Conservation (phyloP, 2,797 vertebrate species). For the Mormyrops attenuatus region DNA sequence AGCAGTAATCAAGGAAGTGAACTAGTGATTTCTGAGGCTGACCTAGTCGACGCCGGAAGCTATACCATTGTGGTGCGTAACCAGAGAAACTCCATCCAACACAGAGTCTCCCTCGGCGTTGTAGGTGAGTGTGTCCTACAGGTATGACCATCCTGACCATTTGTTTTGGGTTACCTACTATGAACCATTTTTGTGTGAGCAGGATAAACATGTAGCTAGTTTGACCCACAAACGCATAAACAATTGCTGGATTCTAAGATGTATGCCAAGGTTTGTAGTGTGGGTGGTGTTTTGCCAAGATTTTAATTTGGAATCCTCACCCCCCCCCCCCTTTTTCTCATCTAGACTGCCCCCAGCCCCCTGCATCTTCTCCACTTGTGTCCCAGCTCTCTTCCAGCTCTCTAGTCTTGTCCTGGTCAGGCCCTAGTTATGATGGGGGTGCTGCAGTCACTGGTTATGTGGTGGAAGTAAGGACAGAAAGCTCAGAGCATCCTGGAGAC, state of each 20-base stretch:
- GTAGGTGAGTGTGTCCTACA: conserved; percentile 52
- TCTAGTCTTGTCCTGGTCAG: conserved; percentile 71
- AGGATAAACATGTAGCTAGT: not conserved
- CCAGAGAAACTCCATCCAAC: conserved; percentile 57
- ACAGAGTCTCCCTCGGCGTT: conserved; percentile 58
- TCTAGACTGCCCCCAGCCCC: conserved; percentile 65
- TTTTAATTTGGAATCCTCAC: not conserved
- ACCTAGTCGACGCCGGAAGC: conserved; percentile 53
- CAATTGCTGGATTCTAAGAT: not conserved
- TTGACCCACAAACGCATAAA: not conserved
- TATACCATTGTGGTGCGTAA: conserved; percentile 64
- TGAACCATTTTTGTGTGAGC: not conserved
- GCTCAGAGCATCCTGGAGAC: conserved; percentile 24
- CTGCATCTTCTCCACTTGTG: conserved; percentile 60
- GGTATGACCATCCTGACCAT: not conserved
- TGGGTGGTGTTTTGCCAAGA: not conserved
- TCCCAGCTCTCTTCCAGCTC: conserved; percentile 45
- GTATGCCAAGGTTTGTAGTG: not conserved
- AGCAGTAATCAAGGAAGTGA: conserved; percentile 53
- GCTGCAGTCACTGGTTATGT: conserved; percentile 64
- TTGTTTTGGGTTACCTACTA: not conserved
- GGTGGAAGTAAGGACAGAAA: conserved; percentile 54
- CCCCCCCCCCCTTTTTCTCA: not conserved
- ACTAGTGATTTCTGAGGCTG: conserved; percentile 54
- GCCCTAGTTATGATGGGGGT: conserved; percentile 74